Percentiles rank a stretch among this genome's conserved stretches.
Evolutionary conservation across 2,113 vertebrate genomes (phyloP).

Genomic region (Hemicordylus capensis): DNA sequence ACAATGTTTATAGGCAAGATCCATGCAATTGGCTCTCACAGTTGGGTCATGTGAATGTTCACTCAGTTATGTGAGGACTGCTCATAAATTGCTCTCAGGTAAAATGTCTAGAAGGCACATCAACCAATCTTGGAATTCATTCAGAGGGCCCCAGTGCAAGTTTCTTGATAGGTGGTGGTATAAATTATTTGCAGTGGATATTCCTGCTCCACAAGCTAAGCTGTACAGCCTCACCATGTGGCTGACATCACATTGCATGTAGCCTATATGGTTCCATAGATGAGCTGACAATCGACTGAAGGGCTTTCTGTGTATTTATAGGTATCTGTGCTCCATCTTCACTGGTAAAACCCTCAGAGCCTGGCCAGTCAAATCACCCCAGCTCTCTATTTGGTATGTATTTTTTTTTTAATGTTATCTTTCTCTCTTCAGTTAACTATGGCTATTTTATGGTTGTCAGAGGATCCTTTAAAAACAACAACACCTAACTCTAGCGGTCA

Average conservation of each 20-base stretch:
- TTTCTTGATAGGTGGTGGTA: neutral
- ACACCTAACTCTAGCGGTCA: no score
- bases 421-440: neutral
- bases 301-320: constrained; percentile 50
- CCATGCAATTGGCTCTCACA: neutral
- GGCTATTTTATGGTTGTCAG: neutral
- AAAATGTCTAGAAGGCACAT: neutral
- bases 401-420: neutral
- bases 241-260: neutral
- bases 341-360: constrained; percentile 59
- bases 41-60: neutral
- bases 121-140: neutral
- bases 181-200: neutral
- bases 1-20: neutral
- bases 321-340: constrained; percentile 67
- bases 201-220: neutral
- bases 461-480: neutral
- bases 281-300: rapidly evolving
- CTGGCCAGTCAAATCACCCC: constrained; percentile 42
- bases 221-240: rapidly evolving
- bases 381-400: constrained; percentile 78
- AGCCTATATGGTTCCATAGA: neutral
- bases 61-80: neutral
- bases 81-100: neutral
- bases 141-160: neutral